Percentiles rank a stretch among this genome's conserved stretches.
phyloP scores from a whole-genome alignment of 2,888 invertebrate species.

The Lochmaea crataegi region DNA sequence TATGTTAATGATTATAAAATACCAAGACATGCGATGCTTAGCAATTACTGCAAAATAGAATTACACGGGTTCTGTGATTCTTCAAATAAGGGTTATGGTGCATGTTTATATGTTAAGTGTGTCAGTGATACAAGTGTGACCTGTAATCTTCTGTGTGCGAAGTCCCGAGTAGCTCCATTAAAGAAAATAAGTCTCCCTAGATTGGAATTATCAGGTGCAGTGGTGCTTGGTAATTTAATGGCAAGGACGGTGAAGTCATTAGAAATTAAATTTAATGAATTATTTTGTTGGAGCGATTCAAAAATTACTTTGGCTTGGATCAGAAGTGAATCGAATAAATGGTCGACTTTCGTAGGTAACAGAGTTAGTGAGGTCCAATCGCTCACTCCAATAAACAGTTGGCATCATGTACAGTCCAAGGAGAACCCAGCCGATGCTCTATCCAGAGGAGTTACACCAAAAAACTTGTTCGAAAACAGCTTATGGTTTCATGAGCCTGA shows the following conservation, averaged over 20 bases:
- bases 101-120: not conserved
- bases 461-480: not conserved
- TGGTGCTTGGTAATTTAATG: not conserved
- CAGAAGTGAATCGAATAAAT: not conserved
- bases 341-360: no score
- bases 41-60: no score
- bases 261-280: not conserved
- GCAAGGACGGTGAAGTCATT: not conserved
- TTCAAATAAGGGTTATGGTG: no score
- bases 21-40: no score
- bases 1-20: no score
- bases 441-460: no score
- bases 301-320: not conserved
- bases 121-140: not conserved
- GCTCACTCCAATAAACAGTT: no score
- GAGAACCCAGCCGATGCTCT: not conserved
- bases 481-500: not conserved
- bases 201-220: not conserved
- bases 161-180: constrained; percentile 2
- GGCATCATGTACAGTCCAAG: not conserved
- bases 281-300: not conserved
- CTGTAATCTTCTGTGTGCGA: not conserved
- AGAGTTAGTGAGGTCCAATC: no score
- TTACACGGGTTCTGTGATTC: no score
- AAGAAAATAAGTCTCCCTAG: not conserved